These are phyloP conservation scores for Cantharis flavilabris DNA, from an alignment of 2,888 invertebrate species.

Conservation along the genomic window DNA sequence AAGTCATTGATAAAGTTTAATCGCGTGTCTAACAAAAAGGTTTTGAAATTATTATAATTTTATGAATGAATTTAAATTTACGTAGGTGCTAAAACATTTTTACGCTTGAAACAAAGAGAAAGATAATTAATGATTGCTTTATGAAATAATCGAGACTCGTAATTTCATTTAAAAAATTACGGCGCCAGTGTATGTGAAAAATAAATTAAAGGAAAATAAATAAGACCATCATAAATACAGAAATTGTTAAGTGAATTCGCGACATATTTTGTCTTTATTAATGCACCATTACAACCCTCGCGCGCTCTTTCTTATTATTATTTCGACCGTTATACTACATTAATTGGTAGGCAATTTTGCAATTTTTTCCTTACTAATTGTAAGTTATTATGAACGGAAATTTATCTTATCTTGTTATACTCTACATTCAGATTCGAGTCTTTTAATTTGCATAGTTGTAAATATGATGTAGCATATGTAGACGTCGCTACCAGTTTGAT, in stretches of 20 bases:
- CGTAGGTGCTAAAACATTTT: conserved; percentile 23
- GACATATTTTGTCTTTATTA: conserved; percentile 33
- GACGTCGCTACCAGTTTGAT: conserved; percentile 46
- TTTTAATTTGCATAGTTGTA: conserved; percentile 46
- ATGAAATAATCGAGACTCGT: background rate
- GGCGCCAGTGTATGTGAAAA: background rate
- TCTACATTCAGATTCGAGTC: conserved; percentile 16
- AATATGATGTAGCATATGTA: conserved; percentile 45
- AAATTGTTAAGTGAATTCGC: conserved; percentile 34
- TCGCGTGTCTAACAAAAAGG: conserved; percentile 45
- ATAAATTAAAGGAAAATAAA: background rate
- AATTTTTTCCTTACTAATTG: conserved; percentile 37
- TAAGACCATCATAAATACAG: conserved; percentile 29
- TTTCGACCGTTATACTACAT: conserved; percentile 25
- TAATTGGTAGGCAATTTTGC: conserved; percentile 35
- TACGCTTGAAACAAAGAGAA: conserved; percentile 19
- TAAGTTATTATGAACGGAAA: conserved; percentile 39
- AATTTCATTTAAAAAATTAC: background rate
- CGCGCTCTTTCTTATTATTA: conserved; percentile 23
- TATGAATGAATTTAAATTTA: conserved; percentile 45
- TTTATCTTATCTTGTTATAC: conserved; percentile 37
- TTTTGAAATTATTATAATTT: conserved; percentile 49
- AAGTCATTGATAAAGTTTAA: conserved; percentile 49
- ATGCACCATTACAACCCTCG: conserved; percentile 25
- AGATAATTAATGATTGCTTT: conserved; percentile 8